Percentiles rank a stretch among this genome's conserved stretches.
Conservation (phyloP, 2,797 vertebrate species). For the Acanthiza pusilla region DNA sequence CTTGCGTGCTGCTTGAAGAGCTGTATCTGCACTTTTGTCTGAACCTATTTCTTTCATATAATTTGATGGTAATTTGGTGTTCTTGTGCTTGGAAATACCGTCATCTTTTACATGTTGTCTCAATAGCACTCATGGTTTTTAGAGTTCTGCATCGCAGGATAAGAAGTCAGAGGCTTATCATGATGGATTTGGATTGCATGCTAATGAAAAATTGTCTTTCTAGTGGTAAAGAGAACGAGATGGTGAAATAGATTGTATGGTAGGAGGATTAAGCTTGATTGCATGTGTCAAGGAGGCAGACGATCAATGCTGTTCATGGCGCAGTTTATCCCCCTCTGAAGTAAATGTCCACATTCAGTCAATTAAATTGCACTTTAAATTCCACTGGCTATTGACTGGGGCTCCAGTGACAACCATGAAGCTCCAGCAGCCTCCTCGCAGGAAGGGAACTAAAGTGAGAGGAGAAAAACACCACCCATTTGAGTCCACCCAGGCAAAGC, state of each 20-base stretch:
- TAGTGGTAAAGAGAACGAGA: background rate
- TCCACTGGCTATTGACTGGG: background rate
- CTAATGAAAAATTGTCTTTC: background rate
- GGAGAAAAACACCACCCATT: background rate
- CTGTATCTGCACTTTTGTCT: background rate
- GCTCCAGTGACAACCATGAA: background rate
- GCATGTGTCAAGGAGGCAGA: background rate
- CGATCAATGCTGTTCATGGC: background rate
- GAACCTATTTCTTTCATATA: background rate
- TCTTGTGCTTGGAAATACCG: background rate
- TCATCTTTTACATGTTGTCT: background rate
- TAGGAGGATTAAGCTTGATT: background rate
- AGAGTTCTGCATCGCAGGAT: background rate
- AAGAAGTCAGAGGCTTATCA: background rate
- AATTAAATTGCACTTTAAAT: constrained; percentile 4
- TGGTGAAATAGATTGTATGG: background rate
- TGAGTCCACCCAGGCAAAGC: background rate
- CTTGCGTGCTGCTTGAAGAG: background rate
- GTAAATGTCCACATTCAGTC: background rate
- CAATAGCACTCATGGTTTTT: background rate
- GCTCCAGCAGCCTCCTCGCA: background rate
- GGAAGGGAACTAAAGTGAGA: background rate
- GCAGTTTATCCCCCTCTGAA: background rate
- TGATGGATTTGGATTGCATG: background rate
- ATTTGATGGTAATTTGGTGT: background rate